Base-by-base conservation (phyloP, 2,888 invertebrate genomes). In the Mimas tiliae region DNA sequence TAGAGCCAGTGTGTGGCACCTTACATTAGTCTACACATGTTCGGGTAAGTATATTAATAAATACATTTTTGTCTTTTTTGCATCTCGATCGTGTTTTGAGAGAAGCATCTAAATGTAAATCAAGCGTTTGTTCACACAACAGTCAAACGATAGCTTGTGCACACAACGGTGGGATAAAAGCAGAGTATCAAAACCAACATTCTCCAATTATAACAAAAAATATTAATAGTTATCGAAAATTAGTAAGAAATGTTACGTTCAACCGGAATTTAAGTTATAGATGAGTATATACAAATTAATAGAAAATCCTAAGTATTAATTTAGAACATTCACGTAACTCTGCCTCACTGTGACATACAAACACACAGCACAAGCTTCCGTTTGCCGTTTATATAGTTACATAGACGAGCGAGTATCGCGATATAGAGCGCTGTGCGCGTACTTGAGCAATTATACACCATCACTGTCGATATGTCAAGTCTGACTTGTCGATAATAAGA, bases 1-100 rank as follows among this genome's bases (percentile, higher is more conserved):
- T 42, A 42, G 19, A 76, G 78, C 82, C 82, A 76, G 71, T 67
- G 85, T 84, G 85, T 84, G 87, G 85, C 89, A 83, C 84, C 79
- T 88, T 83, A 88, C 85, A 79, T 74, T 72, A 72, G 12, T 34
- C 27, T 53, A 27, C 27, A 27, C 4, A 53, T 33, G 14, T 76
- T 73, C 67, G 67, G 67, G 52, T 52, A 14, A 3, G 4, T 51
- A n/a, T 65, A 66, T 68, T 65, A 55, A 63, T 65, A 70, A 71
- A 64, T 71, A 68, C 33, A 47, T 21, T 50, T 48, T 50, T 33
- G 47, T 14, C n/a, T 3, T 48, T 27, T 33, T 52, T 64, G 51
- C 51, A 64, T 52, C 38, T 34, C 42, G 21, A 42, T 38, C 38
- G 58, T 58, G 42, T 42, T 12, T 42, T 8, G 9, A 34, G 3